phyloP scores from a whole-genome alignment of 2,797 vertebrate genomes.

The Neosalanx taihuensis region DNA sequence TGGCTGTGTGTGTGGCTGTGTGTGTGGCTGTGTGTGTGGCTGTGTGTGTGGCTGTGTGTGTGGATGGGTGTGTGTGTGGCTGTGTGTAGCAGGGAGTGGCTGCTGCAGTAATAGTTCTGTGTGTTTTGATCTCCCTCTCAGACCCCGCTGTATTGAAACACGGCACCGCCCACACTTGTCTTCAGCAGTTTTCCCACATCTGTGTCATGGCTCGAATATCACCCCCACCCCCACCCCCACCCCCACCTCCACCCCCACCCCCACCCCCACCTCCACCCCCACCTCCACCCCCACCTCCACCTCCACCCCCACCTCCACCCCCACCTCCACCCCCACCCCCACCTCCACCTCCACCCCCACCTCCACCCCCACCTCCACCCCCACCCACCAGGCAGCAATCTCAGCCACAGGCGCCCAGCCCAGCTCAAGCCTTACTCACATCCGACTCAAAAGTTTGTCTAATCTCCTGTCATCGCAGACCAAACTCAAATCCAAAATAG shows the following conservation, averaged over 20 bases:
- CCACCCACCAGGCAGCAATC: conserved; percentile 42
- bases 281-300: conserved; percentile 49
- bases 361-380: conserved; percentile 47
- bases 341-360: conserved; percentile 44
- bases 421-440: background rate
- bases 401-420: background rate
- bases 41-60: conserved; percentile 27
- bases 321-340: conserved; percentile 44
- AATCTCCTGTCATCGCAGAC: background rate
- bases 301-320: conserved; percentile 51
- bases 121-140: conserved; percentile 33
- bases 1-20: conserved; percentile 1
- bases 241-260: conserved; percentile 47
- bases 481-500: background rate
- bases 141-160: conserved; percentile 51
- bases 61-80: background rate
- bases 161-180: conserved; percentile 59
- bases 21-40: conserved; percentile 6
- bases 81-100: conserved; percentile 44
- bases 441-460: background rate
- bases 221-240: conserved; percentile 43
- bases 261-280: conserved; percentile 45
- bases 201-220: conserved; percentile 68
- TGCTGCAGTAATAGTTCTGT: conserved; percentile 51
- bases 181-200: conserved; percentile 61